phyloP scores from a whole-genome alignment of 2,888 invertebrate genomes.

The Aphidoletes aphidimyza region DNA sequence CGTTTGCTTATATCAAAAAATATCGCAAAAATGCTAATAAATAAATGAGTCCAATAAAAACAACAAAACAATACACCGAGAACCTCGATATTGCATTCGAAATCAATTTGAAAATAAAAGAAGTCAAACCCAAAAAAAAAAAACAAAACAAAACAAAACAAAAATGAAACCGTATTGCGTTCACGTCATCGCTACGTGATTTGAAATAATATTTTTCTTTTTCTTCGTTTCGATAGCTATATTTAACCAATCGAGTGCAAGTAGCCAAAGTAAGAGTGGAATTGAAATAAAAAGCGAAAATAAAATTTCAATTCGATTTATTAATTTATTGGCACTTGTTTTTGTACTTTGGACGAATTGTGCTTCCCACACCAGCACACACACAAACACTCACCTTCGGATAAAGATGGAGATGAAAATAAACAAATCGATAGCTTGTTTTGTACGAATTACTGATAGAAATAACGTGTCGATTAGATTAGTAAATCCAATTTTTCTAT shows the following conservation, averaged over 20 bases:
- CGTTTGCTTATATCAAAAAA: not conserved
- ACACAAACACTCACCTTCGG: too few relatives aligned
- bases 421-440: conserved; percentile 9
- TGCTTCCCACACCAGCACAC: not conserved
- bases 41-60: conserved; percentile 17
- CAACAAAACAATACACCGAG: too few relatives aligned
- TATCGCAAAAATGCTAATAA: not conserved
- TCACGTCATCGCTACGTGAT: conserved; percentile 44
- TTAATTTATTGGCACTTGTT: not conserved
- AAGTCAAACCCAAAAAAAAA: too few relatives aligned
- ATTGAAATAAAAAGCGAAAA: not conserved
- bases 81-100: not conserved
- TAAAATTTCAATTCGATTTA: not conserved
- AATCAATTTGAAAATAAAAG: not conserved
- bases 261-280: not conserved
- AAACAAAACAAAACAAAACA: too few relatives aligned
- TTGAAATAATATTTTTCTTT: not conserved
- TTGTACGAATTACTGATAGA: too few relatives aligned
- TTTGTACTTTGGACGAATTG: conserved; percentile 7
- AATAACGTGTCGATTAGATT: not conserved
- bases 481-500: not conserved
- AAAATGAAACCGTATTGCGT: not conserved
- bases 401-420: not conserved
- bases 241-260: not conserved
- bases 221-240: conserved; percentile 16